These are phyloP conservation scores for Drepana arcuata DNA, from an alignment of 1,140 invertebrate genomes.

Conservation along the genomic window DNA sequence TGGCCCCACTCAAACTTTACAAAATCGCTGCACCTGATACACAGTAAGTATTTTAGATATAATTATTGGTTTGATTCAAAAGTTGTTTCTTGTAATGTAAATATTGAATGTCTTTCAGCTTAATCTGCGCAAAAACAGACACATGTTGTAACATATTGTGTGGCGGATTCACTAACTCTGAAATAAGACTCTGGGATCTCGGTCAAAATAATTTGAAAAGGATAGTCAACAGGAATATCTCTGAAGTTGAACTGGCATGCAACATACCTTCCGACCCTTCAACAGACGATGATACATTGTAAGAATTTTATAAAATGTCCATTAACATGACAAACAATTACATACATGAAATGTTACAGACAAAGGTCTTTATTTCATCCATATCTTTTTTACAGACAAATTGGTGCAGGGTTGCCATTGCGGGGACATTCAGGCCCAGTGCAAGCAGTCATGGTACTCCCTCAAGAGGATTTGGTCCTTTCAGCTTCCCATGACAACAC, in stretches of 20 bases:
- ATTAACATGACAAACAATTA: no score
- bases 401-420: slow-evolving; percentile 72
- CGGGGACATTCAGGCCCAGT: slow-evolving; percentile 83
- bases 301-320: no score
- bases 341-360: no score
- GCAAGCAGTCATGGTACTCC: slow-evolving; percentile 80
- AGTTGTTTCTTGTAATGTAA: no score
- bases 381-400: slow-evolving; percentile 38
- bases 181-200: slow-evolving; percentile 76
- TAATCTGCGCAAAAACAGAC: slow-evolving; percentile 73
- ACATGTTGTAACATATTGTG: slow-evolving; percentile 73
- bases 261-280: slow-evolving; percentile 40
- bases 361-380: no score
- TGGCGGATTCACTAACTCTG: slow-evolving; percentile 74
- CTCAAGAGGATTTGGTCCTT: slow-evolving; percentile 74
- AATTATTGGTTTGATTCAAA: no score
- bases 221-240: slow-evolving; percentile 58
- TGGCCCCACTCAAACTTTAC: slow-evolving; percentile 74
- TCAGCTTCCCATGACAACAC: slow-evolving; percentile 85
- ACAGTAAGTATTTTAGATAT: slow-evolving; percentile 55
- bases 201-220: slow-evolving; percentile 72
- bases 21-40: slow-evolving; percentile 74
- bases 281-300: slow-evolving; percentile 45
- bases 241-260: slow-evolving; percentile 59
- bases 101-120: no score